Conservation (phyloP, 2,797 vertebrate genomes). For the Spinus pinus region DNA sequence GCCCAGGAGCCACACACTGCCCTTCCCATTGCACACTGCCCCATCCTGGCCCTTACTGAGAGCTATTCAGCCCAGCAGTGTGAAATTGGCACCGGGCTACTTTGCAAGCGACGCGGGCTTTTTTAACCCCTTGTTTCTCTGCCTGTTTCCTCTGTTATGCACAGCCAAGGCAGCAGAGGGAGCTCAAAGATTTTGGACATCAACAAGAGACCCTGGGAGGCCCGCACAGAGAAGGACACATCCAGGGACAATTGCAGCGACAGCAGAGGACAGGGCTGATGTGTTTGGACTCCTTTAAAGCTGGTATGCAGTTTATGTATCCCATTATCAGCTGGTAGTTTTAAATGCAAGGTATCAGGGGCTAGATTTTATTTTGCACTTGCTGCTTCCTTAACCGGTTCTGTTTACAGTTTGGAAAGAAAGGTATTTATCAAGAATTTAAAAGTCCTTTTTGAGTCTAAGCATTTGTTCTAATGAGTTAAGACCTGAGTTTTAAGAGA, state of each 20-base stretch:
- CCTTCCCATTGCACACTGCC: accelerated
- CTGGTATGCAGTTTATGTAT: no score
- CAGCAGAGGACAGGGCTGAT: neutral
- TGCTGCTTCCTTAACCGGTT: neutral
- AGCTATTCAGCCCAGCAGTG: accelerated
- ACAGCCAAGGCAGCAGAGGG: neutral
- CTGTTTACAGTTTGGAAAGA: neutral
- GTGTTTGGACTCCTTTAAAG: neutral
- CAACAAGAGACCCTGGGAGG: neutral
- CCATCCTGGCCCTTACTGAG: accelerated
- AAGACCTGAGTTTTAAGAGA: neutral
- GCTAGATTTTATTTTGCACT: neutral
- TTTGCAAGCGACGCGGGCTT: accelerated
- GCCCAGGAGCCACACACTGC: accelerated
- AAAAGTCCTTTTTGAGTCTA: neutral
- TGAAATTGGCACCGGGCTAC: accelerated
- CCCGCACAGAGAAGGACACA: accelerated
- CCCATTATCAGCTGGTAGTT: neutral
- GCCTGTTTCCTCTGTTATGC: neutral
- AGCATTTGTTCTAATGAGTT: neutral
- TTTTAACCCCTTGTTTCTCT: neutral
- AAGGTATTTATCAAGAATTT: neutral
- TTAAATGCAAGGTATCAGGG: neutral
- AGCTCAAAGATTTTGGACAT: conserved; percentile 2
- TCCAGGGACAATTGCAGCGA: no score